These are phyloP conservation scores for Caenorhabditis sinica DNA, from an alignment of 2,888 invertebrate species.

Conservation along the genomic window DNA sequence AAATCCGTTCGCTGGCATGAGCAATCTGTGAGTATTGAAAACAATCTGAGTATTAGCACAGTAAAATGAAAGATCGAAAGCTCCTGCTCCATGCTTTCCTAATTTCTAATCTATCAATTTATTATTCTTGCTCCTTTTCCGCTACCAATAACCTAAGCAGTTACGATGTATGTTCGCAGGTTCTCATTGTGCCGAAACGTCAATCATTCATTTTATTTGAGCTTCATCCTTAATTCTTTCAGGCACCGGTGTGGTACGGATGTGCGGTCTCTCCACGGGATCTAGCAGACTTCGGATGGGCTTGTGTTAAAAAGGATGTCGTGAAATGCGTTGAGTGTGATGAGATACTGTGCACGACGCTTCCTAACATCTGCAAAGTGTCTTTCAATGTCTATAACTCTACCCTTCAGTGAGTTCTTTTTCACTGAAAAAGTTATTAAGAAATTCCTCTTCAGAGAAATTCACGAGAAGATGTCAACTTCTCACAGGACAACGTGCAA, in stretches of 20 bases:
- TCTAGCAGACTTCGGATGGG: constrained; percentile 70
- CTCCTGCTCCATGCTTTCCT: too few relatives aligned
- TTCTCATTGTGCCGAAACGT: background rate
- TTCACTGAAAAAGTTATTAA: background rate
- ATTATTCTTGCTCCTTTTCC: too few relatives aligned
- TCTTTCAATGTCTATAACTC: constrained; percentile 64
- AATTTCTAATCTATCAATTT: too few relatives aligned
- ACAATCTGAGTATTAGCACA: too few relatives aligned
- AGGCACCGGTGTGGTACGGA: constrained; percentile 61
- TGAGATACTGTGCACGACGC: constrained; percentile 52
- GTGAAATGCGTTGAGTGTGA: constrained; percentile 66
- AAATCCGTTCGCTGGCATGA: too few relatives aligned
- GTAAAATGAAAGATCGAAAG: too few relatives aligned
- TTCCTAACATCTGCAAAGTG: constrained; percentile 62
- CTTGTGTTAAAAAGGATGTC: constrained; percentile 54
- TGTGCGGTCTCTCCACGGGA: constrained; percentile 67
- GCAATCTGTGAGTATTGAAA: too few relatives aligned
- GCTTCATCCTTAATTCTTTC: constrained; percentile 22
- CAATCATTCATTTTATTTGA: background rate
- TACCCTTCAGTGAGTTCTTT: constrained; percentile 55
- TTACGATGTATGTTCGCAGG: too few relatives aligned
- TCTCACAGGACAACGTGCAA: constrained; percentile 64
- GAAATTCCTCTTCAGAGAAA: constrained; percentile 34
- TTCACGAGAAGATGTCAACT: constrained; percentile 58
- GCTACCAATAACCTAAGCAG: too few relatives aligned